These are phyloP conservation scores for Actias luna DNA, from an alignment of 2,888 invertebrate genomes.

Conservation along the genomic window DNA sequence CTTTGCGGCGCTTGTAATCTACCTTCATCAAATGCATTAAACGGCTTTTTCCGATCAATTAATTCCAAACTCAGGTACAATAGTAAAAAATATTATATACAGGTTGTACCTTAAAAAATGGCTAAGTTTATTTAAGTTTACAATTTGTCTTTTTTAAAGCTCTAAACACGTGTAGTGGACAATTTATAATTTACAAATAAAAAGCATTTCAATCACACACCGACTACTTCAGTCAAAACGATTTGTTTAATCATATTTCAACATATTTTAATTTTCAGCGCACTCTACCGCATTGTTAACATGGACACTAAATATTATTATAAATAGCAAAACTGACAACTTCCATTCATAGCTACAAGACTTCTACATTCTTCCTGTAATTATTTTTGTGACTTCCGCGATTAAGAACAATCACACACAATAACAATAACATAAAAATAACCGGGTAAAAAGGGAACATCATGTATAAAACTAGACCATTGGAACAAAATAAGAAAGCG, in stretches of 20 bases:
- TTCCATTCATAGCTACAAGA: no score
- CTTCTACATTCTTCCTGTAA: no score
- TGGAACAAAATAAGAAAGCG: slow-evolving; percentile 55
- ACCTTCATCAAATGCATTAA: slow-evolving; percentile 51
- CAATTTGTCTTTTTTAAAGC: background rate
- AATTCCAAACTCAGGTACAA: slow-evolving; percentile 57
- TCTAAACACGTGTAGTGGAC: background rate
- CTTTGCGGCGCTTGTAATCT: slow-evolving; percentile 43
- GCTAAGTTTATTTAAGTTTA: background rate
- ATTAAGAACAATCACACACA: background rate
- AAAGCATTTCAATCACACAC: background rate
- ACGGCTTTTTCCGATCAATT: slow-evolving; percentile 66
- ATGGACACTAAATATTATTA: no score
- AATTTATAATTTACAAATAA: background rate
- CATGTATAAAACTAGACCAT: slow-evolving; percentile 44
- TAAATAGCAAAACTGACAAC: background rate
- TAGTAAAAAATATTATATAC: slow-evolving; percentile 37
- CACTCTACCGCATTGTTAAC: no score
- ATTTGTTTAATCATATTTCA: no score
- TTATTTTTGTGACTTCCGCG: background rate
- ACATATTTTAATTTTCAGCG: no score
- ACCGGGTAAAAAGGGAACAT: slow-evolving; percentile 18
- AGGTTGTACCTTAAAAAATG: background rate
- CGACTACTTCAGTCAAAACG: no score
- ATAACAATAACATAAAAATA: background rate